Percentiles rank a stretch among this genome's conserved stretches.
Evolutionary conservation across 2,888 invertebrate species (phyloP).

Genomic region (Halictus quadricinctus): DNA sequence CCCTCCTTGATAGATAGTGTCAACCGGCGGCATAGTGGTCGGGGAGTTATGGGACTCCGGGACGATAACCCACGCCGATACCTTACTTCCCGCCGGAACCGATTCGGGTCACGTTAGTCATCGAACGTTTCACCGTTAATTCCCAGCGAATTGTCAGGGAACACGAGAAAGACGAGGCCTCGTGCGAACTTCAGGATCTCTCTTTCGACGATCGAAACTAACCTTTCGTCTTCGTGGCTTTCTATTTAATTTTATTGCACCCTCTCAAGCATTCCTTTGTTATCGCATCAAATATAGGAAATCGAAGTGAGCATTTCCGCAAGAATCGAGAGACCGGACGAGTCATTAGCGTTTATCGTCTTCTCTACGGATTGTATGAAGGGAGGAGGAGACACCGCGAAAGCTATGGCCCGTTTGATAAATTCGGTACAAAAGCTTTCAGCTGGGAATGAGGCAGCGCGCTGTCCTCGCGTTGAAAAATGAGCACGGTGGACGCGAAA

Average conservation of each 20-base stretch:
- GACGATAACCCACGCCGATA: conserved; percentile 10
- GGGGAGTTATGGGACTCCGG: conserved; percentile 11
- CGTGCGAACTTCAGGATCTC: neutral
- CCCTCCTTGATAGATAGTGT: conserved; percentile 50
- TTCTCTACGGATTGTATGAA: neutral
- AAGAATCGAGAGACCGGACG: neutral
- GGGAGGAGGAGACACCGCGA: neutral
- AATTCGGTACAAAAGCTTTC: neutral
- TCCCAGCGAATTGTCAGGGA: neutral
- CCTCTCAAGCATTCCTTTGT: no score
- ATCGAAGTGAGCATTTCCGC: neutral
- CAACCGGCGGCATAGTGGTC: conserved; percentile 17
- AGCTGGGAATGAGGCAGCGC: neutral
- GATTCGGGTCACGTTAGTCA: conserved; percentile 8
- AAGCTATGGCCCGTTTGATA: neutral
- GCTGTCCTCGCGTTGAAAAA: neutral
- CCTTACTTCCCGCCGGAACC: neutral
- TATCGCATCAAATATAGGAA: no score
- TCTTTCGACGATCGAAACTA: neutral
- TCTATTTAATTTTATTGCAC: neutral
- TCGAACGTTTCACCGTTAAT: conserved; percentile 13
- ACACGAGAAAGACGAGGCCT: neutral
- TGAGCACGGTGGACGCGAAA: neutral
- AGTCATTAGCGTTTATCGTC: neutral
- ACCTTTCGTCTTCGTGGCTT: neutral